Percentiles rank a stretch among this genome's conserved stretches.
Evolutionary conservation across 2,113 vertebrate species (phyloP).

Genomic region (Lucifuga dentata): DNA sequence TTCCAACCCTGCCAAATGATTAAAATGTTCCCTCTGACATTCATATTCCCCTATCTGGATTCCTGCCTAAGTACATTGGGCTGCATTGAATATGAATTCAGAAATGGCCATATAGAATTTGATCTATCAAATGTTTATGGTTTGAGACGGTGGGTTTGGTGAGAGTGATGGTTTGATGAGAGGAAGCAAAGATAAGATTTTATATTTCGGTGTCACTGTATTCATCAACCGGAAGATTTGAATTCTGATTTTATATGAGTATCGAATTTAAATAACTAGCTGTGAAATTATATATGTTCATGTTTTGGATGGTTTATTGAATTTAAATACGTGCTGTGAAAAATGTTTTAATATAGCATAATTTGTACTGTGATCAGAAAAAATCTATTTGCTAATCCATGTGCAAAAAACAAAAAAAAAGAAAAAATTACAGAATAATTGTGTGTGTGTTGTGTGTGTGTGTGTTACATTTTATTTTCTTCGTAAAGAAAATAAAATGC

Average conservation of each 20-base stretch:
- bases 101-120: conserved; percentile 62
- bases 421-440: too few relatives aligned
- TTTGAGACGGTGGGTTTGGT: conserved; percentile 48
- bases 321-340: too few relatives aligned
- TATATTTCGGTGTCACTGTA: conserved; percentile 11
- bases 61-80: conserved; percentile 60
- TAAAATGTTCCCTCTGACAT: conserved; percentile 83
- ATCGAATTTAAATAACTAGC: background rate
- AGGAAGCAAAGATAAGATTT: conserved; percentile 22
- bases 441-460: too few relatives aligned
- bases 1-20: conserved; percentile 82
- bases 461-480: too few relatives aligned
- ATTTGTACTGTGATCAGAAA: too few relatives aligned
- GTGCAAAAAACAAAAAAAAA: too few relatives aligned
- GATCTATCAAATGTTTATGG: conserved; percentile 67
- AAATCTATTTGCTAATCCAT: too few relatives aligned
- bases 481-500: background rate
- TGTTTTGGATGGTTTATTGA: too few relatives aligned
- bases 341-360: too few relatives aligned
- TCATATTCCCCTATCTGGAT: conserved; percentile 80
- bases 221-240: background rate
- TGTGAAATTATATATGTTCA: background rate
- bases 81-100: conserved; percentile 69
- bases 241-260: background rate
- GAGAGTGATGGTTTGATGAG: conserved; percentile 29